Percentiles rank a stretch among this genome's conserved stretches.
These are phyloP conservation scores for Dipodomys ordii DNA, from an alignment of 2,113 vertebrate species.

Conservation along the genomic window DNA sequence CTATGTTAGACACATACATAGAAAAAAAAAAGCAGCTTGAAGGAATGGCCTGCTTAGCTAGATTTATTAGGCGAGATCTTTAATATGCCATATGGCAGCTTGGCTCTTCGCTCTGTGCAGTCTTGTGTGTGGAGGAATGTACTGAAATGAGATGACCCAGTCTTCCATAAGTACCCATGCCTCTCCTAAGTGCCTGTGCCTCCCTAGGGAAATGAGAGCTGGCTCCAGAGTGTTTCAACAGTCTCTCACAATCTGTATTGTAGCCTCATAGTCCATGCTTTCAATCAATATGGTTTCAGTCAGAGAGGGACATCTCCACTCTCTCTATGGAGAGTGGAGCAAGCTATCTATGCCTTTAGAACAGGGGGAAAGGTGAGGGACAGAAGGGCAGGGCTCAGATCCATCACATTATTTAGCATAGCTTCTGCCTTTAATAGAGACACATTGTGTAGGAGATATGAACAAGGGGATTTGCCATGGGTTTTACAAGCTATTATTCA, in stretches of 20 bases:
- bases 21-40: slow-evolving; percentile 66
- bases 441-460: slow-evolving; percentile 67
- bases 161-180: background rate
- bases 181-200: background rate
- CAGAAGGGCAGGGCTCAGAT: slow-evolving; percentile 50
- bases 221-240: slow-evolving; percentile 62
- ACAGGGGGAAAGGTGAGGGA: background rate
- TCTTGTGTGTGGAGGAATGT: slow-evolving; percentile 4
- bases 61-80: slow-evolving; percentile 82
- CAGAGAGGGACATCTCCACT: slow-evolving; percentile 64
- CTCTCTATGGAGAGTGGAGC: slow-evolving; percentile 32
- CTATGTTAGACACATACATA: slow-evolving; percentile 58
- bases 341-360: background rate
- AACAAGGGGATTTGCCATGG: slow-evolving; percentile 69
- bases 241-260: slow-evolving; percentile 69
- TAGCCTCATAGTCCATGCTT: slow-evolving; percentile 69
- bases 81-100: slow-evolving; percentile 67
- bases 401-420: slow-evolving; percentile 62
- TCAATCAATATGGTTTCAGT: slow-evolving; percentile 39
- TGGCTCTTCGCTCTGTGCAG: slow-evolving; percentile 50
- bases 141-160: slow-evolving; percentile 46
- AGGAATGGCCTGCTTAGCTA: slow-evolving; percentile 77
- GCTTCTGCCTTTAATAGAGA: slow-evolving; percentile 67
- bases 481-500: slow-evolving; percentile 78
- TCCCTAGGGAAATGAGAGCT: slow-evolving; percentile 45